These are phyloP conservation scores for Philereme vetulata DNA, from an alignment of 2,888 invertebrate species.

Conservation along the genomic window DNA sequence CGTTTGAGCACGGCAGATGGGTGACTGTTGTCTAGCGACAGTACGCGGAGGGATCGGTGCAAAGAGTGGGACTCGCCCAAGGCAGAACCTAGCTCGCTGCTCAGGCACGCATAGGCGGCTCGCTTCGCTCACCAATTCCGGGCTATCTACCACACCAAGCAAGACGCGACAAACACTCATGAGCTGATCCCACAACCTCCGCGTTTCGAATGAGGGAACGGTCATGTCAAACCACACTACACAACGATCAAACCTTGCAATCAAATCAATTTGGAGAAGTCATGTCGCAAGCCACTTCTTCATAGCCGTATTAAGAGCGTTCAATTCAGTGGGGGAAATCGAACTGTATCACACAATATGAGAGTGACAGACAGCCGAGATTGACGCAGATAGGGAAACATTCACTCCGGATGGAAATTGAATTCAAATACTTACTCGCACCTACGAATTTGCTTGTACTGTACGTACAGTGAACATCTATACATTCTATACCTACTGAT, in stretches of 20 bases:
- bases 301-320: constrained; percentile 20
- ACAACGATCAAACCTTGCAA: not conserved
- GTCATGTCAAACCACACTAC: too few relatives aligned
- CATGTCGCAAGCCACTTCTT: constrained; percentile 17
- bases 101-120: too few relatives aligned
- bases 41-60: too few relatives aligned
- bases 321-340: constrained; percentile 31
- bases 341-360: constrained; percentile 48
- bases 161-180: too few relatives aligned
- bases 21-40: too few relatives aligned
- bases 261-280: constrained; percentile 18
- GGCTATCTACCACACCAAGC: too few relatives aligned
- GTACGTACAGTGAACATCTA: constrained; percentile 3
- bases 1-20: too few relatives aligned
- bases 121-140: too few relatives aligned
- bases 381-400: constrained; percentile 44
- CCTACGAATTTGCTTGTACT: constrained; percentile 2
- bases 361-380: constrained; percentile 49
- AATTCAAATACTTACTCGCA: constrained; percentile 47
- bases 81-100: too few relatives aligned
- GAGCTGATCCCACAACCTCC: too few relatives aligned
- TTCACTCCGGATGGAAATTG: constrained; percentile 49
- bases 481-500: constrained; percentile 44
- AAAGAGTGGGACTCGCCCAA: too few relatives aligned
- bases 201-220: too few relatives aligned